A percentile compares a stretch with the other conserved stretches of the same genome.
Evolutionary conservation across 2,888 invertebrate genomes (phyloP).

Genomic region (Agriopis marginaria): DNA sequence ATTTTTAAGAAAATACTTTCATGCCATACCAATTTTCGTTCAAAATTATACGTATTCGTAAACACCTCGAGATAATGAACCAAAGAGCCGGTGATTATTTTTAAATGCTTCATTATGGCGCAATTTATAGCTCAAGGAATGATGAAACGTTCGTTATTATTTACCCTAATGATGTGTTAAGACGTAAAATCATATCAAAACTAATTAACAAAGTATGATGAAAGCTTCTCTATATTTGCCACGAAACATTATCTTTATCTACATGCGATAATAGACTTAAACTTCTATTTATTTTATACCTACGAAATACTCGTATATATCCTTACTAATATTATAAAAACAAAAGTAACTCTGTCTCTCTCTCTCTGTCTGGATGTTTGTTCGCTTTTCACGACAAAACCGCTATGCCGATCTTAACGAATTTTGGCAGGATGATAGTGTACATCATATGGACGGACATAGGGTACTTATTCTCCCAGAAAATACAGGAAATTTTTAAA

Average conservation of each 20-base stretch:
- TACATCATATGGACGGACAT: too few species aligned
- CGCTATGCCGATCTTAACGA: too few species aligned
- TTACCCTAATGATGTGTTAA: constrained; percentile 17
- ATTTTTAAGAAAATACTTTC: neutral
- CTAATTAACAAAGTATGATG: constrained; percentile 17
- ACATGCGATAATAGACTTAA: neutral
- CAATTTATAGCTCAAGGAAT: constrained; percentile 16
- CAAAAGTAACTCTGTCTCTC: too few species aligned
- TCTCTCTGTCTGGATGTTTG: too few species aligned
- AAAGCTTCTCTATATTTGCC: constrained; percentile 2
- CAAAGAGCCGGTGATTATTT: constrained; percentile 19
- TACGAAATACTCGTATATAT: neutral
- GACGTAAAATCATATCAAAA: constrained; percentile 2
- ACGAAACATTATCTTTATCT: constrained; percentile 1
- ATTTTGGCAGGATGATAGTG: too few species aligned
- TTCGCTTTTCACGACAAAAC: too few species aligned
- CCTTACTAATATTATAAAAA: too few species aligned
- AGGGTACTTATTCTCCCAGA: too few species aligned
- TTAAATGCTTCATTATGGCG: constrained; percentile 19
- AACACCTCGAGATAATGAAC: constrained; percentile 19
- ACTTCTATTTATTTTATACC: neutral
- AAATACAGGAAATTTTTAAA: too few species aligned
- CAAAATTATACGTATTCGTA: constrained; percentile 7
- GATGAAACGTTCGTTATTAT: constrained; percentile 14
- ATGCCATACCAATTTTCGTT: neutral